Percentiles rank a stretch among this genome's conserved stretches.
Conservation (phyloP, 2,113 vertebrate species). For the Paedocypris sp. region DNA sequence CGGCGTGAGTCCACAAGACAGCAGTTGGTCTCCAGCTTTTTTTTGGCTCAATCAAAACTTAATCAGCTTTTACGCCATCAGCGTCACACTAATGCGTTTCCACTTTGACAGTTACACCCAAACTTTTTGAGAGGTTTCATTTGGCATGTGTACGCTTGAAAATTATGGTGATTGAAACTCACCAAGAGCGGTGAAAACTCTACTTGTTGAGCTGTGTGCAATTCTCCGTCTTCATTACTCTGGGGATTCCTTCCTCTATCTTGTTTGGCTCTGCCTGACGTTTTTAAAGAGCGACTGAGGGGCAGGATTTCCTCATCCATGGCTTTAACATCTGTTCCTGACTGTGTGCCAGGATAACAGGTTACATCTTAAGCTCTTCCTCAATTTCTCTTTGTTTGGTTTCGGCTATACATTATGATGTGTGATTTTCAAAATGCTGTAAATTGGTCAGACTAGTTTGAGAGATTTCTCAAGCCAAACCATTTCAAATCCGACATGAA, state of each 20-base stretch:
- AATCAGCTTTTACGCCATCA: conserved; percentile 4
- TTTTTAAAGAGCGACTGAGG: conserved; percentile 16
- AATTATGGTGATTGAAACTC: conserved; percentile 8
- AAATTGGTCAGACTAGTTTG: no score
- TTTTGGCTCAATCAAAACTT: conserved; percentile 3
- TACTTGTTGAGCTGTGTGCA: background rate
- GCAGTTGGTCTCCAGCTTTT: conserved; percentile 13
- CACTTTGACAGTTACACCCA: conserved; percentile 10
- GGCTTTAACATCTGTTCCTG: conserved; percentile 31
- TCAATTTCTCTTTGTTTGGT: background rate
- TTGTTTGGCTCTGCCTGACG: conserved; percentile 14
- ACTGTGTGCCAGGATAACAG: conserved; percentile 1
- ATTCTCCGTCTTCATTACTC: conserved; percentile 14
- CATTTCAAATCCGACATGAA: no score
- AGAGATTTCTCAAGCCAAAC: no score
- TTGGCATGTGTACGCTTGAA: conserved; percentile 4
- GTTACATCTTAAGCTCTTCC: background rate
- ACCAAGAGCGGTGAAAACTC: conserved; percentile 1
- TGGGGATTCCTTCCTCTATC: conserved; percentile 15
- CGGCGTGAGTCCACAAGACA: conserved; percentile 1
- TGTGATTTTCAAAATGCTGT: no score
- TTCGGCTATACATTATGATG: background rate
- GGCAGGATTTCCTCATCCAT: conserved; percentile 32
- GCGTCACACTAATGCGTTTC: background rate
- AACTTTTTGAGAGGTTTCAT: background rate